Conservation (phyloP, 2,888 invertebrate species). For the Pollenia labialis region DNA sequence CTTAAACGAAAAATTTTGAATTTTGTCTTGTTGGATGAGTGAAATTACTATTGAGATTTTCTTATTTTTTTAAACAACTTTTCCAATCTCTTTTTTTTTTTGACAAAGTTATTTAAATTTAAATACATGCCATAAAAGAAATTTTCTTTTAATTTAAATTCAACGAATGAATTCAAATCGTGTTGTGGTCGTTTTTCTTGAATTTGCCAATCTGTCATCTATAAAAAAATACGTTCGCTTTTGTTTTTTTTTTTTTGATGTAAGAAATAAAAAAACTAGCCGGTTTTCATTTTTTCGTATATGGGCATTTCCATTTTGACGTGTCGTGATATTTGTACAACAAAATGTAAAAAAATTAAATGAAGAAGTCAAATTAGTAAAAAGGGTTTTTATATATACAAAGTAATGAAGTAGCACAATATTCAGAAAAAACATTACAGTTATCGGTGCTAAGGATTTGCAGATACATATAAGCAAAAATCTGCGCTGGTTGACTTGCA, state of each 20-base stretch:
- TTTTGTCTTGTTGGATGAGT: not conserved
- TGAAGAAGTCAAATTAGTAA: too few species aligned
- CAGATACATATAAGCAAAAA: too few species aligned
- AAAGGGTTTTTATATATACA: too few species aligned
- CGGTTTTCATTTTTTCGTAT: constrained; percentile 52
- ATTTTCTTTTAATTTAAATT: constrained; percentile 19
- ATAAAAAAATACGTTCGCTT: constrained; percentile 35
- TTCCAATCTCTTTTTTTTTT: constrained; percentile 37
- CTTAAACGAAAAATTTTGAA: too few species aligned
- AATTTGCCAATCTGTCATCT: constrained; percentile 40
- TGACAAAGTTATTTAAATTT: constrained; percentile 18
- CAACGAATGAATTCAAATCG: constrained; percentile 15
- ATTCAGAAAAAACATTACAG: too few species aligned
- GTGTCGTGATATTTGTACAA: too few species aligned
- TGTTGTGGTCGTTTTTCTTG: not conserved
- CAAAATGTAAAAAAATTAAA: too few species aligned
- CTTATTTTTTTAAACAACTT: constrained; percentile 25
- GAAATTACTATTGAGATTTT: not conserved
- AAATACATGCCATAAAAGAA: constrained; percentile 42
- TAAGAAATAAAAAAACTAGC: constrained; percentile 54
- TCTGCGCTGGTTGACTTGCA: too few species aligned
- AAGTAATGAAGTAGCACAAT: too few species aligned
- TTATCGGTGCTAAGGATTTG: too few species aligned
- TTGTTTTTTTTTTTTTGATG: constrained; percentile 1
- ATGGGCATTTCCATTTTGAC: too few species aligned